A percentile compares a stretch with the other conserved stretches of the same genome.
phyloP scores from a whole-genome alignment of 2,888 invertebrate species.

The Hypena proboscidalis region DNA sequence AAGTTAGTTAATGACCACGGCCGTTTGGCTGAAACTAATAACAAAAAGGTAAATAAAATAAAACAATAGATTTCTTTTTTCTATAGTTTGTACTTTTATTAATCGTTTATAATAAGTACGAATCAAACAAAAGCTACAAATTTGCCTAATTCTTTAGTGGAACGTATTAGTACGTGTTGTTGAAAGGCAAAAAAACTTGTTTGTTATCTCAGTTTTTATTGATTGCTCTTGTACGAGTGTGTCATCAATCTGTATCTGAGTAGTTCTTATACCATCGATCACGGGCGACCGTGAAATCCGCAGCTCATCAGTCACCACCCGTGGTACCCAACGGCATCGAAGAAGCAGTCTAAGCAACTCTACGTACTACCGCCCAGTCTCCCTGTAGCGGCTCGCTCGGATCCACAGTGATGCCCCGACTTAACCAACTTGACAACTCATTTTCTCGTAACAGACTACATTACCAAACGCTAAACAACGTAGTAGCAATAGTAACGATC shows the following conservation, averaged over 20 bases:
- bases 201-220: neutral
- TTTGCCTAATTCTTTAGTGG: no score
- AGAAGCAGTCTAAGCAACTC: conserved; percentile 38
- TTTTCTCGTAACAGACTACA: conserved; percentile 80
- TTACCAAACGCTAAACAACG: conserved; percentile 81
- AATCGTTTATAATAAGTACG: no score
- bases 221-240: neutral
- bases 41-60: no score
- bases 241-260: conserved; percentile 11
- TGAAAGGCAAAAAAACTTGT: no score
- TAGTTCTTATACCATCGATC: conserved; percentile 8
- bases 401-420: conserved; percentile 63
- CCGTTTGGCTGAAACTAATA: no score
- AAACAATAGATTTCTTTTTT: no score
- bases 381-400: conserved; percentile 33
- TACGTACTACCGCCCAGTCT: conserved; percentile 22
- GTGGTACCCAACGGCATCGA: conserved; percentile 24
- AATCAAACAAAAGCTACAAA: no score
- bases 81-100: no score
- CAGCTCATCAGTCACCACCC: conserved; percentile 34
- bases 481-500: conserved; percentile 72
- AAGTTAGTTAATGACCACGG: no score
- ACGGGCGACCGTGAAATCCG: neutral
- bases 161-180: no score
- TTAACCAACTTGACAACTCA: conserved; percentile 79